These are phyloP conservation scores for Exocentrus adspersus DNA, from an alignment of 2,888 invertebrate species.

Conservation along the genomic window DNA sequence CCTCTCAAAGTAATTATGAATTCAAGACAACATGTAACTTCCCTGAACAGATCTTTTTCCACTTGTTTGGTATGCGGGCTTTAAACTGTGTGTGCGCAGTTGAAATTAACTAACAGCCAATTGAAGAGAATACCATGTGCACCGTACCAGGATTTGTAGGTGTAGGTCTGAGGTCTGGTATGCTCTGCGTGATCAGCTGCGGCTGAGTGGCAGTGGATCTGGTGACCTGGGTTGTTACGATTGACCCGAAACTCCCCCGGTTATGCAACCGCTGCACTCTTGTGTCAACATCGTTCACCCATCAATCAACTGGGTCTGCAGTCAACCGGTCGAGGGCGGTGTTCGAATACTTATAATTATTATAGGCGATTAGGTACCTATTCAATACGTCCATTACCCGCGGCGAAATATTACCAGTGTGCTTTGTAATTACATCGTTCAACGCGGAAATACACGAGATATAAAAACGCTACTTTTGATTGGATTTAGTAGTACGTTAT, in stretches of 20 bases:
- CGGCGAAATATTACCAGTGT: constrained; percentile 37
- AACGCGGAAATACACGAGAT: constrained; percentile 17
- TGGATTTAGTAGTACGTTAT: constrained; percentile 22
- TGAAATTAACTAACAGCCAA: constrained; percentile 47
- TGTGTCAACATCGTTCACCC: constrained; percentile 54
- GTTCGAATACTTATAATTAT: constrained; percentile 35
- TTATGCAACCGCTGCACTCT: constrained; percentile 57
- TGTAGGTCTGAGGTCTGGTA: constrained; percentile 39
- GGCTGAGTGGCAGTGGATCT: constrained; percentile 53
- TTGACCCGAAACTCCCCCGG: constrained; percentile 55
- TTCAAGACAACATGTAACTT: neutral
- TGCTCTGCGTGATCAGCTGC: constrained; percentile 58
- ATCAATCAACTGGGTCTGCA: constrained; percentile 43
- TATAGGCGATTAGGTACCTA: constrained; percentile 36
- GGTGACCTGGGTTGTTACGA: constrained; percentile 57
- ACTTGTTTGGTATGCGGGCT: constrained; percentile 30
- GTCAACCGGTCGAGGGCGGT: constrained; percentile 33
- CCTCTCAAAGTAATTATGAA: neutral
- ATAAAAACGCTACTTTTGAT: constrained; percentile 23
- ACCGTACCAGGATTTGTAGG: constrained; percentile 50
- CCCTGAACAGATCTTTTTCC: neutral
- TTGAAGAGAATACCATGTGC: constrained; percentile 47
- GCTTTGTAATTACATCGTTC: constrained; percentile 32
- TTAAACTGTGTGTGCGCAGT: constrained; percentile 34
- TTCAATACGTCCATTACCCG: constrained; percentile 40